Conservation (phyloP, 2,797 vertebrate species). For the Erethizon dorsatum region DNA sequence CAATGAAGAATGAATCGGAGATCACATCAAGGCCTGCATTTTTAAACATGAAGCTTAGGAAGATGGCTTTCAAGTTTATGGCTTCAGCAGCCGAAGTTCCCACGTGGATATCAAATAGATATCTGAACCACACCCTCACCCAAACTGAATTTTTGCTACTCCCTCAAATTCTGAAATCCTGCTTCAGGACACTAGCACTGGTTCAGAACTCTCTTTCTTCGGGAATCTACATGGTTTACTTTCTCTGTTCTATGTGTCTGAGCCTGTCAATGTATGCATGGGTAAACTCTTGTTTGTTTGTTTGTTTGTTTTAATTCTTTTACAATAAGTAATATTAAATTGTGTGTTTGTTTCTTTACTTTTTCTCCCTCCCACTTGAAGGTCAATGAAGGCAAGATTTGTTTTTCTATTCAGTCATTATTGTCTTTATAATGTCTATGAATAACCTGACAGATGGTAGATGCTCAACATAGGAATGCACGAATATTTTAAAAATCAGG, state of each 20-base stretch:
- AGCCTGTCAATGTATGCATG: fast-evolving
- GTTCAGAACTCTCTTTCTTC: neutral
- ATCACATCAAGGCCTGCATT: fast-evolving
- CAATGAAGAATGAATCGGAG: too few relatives aligned
- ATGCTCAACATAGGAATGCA: neutral
- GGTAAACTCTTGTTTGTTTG: neutral
- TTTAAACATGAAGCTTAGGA: fast-evolving
- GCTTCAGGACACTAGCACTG: too few relatives aligned
- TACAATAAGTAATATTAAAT: neutral
- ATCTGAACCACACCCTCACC: neutral
- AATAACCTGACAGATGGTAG: neutral
- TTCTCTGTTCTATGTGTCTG: neutral
- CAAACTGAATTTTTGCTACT: neutral
- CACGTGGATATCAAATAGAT: neutral
- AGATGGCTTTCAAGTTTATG: neutral
- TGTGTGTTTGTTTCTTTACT: neutral
- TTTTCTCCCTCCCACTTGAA: neutral
- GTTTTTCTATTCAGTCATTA: neutral
- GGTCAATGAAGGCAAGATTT: neutral
- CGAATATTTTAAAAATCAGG: neutral
- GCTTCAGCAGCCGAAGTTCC: neutral
- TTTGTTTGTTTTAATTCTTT: neutral
- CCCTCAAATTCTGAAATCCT: neutral
- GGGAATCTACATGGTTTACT: neutral
- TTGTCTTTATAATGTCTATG: neutral